A percentile compares a stretch with the other conserved stretches of the same genome.
phyloP scores from a whole-genome alignment of 2,888 invertebrate species.

The Microplitis deprimator region DNA sequence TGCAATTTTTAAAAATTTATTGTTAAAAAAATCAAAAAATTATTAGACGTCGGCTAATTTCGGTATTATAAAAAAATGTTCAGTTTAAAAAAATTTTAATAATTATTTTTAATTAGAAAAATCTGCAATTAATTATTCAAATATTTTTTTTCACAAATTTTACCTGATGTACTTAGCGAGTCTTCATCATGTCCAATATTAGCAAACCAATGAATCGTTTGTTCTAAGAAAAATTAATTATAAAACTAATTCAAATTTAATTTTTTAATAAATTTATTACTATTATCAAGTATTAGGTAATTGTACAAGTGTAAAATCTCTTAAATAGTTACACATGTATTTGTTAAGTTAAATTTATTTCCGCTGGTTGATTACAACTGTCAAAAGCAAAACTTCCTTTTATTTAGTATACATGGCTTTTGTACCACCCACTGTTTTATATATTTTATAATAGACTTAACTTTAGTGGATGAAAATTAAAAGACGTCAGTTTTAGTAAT shows the following conservation, averaged over 20 bases:
- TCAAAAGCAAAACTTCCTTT: slow-evolving; percentile 45
- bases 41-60: too few relatives aligned
- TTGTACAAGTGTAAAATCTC: neutral
- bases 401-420: neutral
- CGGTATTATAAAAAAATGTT: too few relatives aligned
- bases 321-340: slow-evolving; percentile 10
- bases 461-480: neutral
- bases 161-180: slow-evolving; percentile 61
- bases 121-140: too few relatives aligned
- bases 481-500: slow-evolving; percentile 48
- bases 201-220: slow-evolving; percentile 71
- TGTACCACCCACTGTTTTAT: slow-evolving; percentile 9
- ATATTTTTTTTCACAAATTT: neutral
- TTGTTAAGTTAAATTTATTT: slow-evolving; percentile 47
- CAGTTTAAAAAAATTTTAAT: too few relatives aligned
- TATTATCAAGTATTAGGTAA: neutral
- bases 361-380: slow-evolving; percentile 55
- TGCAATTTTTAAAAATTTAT: too few relatives aligned
- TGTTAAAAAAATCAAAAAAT: too few relatives aligned
- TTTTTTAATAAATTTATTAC: neutral
- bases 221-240: slow-evolving; percentile 59
- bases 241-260: slow-evolving; percentile 3
- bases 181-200: slow-evolving; percentile 65
- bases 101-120: too few relatives aligned
- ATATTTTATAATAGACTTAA: neutral